Evolutionary conservation across 2,797 vertebrate species (phyloP), one percentile per base, ranked within the genome.

Genomic region (Cossypha dichroa): DNA sequence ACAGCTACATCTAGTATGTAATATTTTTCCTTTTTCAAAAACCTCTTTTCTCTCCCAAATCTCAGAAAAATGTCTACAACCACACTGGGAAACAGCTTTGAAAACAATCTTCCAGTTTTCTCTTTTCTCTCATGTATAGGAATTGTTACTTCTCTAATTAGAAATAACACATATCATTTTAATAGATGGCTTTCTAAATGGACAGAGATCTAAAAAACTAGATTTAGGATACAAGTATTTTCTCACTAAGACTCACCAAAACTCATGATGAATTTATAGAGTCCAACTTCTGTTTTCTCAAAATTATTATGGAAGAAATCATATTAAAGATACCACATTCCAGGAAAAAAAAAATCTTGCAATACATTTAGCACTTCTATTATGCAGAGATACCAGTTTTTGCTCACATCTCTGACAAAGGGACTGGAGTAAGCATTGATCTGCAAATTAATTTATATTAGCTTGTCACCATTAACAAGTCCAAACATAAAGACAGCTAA

Each of bases 401-500:
- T 63, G 29, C 48, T 66, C 28, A 34, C 19, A 83, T 90, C 17
- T 93, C 69, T 84, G 58, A 81, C 28, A 92, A 60, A 84, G 36
- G 22, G 34, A 75, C 41, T 72, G 43, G 17, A 67, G 28, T 74
- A 78, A 78, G 64, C 74, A 86, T 6, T 34, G 40, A 78, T 68
- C 66, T 66, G 43, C 31, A 70, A 89, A 80, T 87, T 84, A 62
- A 90, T 90, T 94, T 95, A 60, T 78, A 90, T 41, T 29, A 90
- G 59, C 52, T 82, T 87, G 60, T 51, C 85, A 69, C 28, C 54
- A 76, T 54, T 73, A 74, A 66, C 36, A 86, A 93, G 64, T 31
- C 74, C 4, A 6, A 28, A 34, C 46, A 76, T 40, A 77, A 93
- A 83, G 70, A 83, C 46, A 73, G 73, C 23, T 88, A 74, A 95